A percentile compares a stretch with the other conserved stretches of the same genome.
These are phyloP conservation scores for Procambarus virginalis DNA, from an alignment of 1,140 invertebrate species.

Conservation along the genomic window DNA sequence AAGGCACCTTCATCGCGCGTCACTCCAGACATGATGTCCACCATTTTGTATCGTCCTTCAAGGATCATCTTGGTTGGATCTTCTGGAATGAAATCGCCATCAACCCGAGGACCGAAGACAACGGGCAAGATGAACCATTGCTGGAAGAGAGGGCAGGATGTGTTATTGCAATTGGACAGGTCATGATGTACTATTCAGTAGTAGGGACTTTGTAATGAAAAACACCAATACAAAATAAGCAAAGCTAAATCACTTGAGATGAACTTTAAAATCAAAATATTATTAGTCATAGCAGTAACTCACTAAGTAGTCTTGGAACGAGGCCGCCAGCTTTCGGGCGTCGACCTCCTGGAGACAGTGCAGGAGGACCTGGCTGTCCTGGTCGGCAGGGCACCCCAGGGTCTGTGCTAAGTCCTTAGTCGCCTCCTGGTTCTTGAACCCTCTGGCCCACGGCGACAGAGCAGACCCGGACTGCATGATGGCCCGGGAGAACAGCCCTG, in stretches of 20 bases:
- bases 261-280: no score
- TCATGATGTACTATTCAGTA: no score
- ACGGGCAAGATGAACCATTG: not conserved
- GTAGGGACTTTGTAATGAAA: no score
- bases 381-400: not conserved
- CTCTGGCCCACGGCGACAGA: not conserved
- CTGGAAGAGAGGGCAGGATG: not conserved
- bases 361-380: slow-evolving; percentile 8
- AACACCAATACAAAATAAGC: no score
- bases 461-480: slow-evolving; percentile 68
- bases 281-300: not conserved
- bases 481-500: slow-evolving; percentile 70
- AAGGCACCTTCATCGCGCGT: slow-evolving; percentile 1
- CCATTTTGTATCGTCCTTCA: not conserved
- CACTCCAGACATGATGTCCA: slow-evolving; percentile 12
- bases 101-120: not conserved
- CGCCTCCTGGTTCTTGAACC: not conserved
- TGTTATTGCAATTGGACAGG: not conserved
- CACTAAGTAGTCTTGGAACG: not conserved
- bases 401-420: not conserved
- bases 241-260: no score
- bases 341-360: slow-evolving; percentile 7
- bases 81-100: slow-evolving; percentile 29
- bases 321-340: not conserved
- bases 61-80: not conserved